These are phyloP conservation scores for Brachionus koreanus DNA, from an alignment of 1,140 invertebrate genomes.

Conservation along the genomic window DNA sequence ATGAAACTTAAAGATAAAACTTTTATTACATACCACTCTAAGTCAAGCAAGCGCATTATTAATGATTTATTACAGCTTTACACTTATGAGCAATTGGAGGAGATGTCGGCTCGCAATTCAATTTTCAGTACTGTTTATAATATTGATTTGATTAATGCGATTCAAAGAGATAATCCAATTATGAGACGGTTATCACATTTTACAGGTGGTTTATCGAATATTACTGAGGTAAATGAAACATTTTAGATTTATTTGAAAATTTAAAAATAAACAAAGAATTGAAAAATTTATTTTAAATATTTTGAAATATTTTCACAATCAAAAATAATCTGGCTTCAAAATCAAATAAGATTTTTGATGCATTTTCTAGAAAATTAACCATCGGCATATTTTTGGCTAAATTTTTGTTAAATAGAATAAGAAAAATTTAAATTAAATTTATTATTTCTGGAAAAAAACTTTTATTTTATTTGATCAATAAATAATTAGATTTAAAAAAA, in stretches of 20 bases:
- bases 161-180: neutral
- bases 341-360: too few species aligned
- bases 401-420: too few species aligned
- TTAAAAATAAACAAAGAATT: too few species aligned
- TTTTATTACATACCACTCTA: neutral
- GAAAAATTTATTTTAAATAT: too few species aligned
- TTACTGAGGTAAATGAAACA: neutral
- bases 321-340: too few species aligned
- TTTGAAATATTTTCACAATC: too few species aligned
- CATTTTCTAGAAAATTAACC: too few species aligned
- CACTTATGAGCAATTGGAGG: neutral
- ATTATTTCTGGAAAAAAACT: too few species aligned
- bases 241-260: neutral
- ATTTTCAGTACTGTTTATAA: neutral
- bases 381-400: too few species aligned
- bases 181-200: neutral
- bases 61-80: neutral
- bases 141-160: neutral
- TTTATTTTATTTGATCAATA: too few species aligned
- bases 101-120: neutral
- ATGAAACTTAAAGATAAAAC: conserved; percentile 18
- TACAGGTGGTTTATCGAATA: neutral
- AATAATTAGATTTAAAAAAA: too few species aligned
- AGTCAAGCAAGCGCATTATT: neutral
- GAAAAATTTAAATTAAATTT: too few species aligned